Conservation (phyloP, 2,113 vertebrate genomes). For the Dermatemys mawii region DNA sequence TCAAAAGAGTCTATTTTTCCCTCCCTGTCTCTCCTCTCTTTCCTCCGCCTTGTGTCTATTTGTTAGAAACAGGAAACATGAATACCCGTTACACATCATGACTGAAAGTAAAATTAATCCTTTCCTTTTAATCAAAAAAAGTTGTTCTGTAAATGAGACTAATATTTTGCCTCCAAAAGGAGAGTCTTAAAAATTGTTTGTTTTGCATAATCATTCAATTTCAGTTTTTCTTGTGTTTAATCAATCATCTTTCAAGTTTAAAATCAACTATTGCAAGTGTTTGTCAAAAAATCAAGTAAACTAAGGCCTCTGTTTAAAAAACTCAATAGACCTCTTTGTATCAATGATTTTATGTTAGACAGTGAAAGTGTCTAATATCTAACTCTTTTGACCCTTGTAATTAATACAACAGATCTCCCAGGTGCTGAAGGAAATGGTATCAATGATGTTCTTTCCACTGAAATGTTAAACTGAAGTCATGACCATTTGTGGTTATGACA, state of each 20-base stretch:
- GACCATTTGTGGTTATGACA: background rate
- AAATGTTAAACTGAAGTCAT: slow-evolving; percentile 14
- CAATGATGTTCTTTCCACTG: background rate
- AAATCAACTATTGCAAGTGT: background rate
- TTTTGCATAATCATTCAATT: background rate
- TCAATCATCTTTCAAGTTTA: background rate
- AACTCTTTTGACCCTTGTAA: background rate
- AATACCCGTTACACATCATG: background rate
- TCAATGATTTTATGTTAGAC: background rate
- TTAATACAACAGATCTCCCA: background rate
- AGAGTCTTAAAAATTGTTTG: background rate
- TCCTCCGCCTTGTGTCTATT: background rate
- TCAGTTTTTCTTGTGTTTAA: background rate
- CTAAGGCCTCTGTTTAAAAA: too few species aligned
- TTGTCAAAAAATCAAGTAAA: background rate
- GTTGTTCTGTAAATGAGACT: background rate
- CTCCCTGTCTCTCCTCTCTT: background rate
- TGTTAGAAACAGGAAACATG: background rate
- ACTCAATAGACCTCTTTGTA: background rate
- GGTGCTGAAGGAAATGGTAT: background rate
- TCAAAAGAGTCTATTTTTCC: background rate
- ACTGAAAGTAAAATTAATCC: background rate
- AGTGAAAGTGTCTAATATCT: background rate
- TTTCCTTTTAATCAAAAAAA: background rate
- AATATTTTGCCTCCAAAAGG: background rate